Percentiles rank a stretch among this genome's conserved stretches.
Conservation (phyloP, 2,113 vertebrate genomes). For the Lonchura striata region DNA sequence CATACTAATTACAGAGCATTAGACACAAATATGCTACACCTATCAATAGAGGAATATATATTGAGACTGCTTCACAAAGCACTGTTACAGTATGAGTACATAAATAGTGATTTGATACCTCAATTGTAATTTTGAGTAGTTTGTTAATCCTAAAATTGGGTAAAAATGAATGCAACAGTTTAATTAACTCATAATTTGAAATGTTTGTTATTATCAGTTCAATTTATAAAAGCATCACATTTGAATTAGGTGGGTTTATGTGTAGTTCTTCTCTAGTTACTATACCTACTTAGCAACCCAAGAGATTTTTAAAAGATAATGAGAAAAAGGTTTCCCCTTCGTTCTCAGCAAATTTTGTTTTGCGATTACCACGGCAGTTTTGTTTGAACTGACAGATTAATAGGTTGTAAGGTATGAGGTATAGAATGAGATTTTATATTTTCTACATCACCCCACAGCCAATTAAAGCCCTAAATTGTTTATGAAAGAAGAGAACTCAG, state of each 20-base stretch:
- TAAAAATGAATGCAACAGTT: neutral
- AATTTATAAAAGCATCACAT: neutral
- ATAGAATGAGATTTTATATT: neutral
- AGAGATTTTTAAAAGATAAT: neutral
- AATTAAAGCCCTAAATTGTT: neutral
- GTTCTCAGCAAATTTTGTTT: neutral
- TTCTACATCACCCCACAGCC: neutral
- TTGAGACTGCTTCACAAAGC: neutral
- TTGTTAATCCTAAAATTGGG: neutral
- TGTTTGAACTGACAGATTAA: neutral
- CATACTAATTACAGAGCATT: neutral
- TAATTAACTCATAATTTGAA: neutral
- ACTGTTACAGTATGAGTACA: neutral
- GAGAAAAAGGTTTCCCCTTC: neutral
- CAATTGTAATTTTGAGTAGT: neutral
- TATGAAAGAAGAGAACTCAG: neutral
- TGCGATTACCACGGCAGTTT: neutral
- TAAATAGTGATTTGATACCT: neutral
- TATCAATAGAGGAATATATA: neutral
- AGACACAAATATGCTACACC: neutral
- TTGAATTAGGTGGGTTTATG: neutral
- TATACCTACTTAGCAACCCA: neutral
- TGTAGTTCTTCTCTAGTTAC: neutral
- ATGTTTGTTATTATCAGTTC: neutral
- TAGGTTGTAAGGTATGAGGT: neutral